phyloP scores from a whole-genome alignment of 2,888 invertebrate species.

The Euplexia lucipara region DNA sequence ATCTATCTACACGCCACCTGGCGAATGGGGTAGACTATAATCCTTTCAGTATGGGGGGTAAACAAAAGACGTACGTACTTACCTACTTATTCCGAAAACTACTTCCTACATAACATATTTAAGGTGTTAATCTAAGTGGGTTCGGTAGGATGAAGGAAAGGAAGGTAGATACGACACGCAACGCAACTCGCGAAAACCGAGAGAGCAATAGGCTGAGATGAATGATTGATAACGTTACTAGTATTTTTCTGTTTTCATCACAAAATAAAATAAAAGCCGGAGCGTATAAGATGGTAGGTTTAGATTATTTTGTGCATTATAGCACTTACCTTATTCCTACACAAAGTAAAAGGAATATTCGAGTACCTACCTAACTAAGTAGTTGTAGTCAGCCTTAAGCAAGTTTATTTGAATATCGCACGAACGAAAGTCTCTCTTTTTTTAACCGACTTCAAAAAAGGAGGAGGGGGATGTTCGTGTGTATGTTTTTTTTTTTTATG shows the following conservation, averaged over 20 bases:
- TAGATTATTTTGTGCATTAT: no score
- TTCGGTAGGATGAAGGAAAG: not conserved
- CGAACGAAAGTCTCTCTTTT: no score
- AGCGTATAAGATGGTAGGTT: not conserved
- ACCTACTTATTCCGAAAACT: not conserved
- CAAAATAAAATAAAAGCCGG: not conserved
- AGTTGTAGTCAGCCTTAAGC: no score
- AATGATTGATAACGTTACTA: slow-evolving; percentile 14
- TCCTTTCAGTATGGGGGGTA: not conserved
- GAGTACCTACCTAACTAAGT: no score
- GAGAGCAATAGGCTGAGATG: not conserved
- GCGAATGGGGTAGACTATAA: not conserved
- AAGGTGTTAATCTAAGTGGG: slow-evolving; percentile 9
- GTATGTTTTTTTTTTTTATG: no score
- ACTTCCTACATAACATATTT: not conserved
- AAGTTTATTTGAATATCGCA: no score
- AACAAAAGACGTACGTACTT: not conserved
- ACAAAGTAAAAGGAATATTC: no score
- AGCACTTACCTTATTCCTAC: no score
- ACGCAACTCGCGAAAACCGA: not conserved
- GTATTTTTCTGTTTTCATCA: slow-evolving; percentile 5
- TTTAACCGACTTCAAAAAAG: no score
- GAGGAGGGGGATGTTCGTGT: no score
- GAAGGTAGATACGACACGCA: not conserved
- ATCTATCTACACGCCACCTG: not conserved